Evolutionary conservation across 2,797 vertebrate genomes (phyloP), one percentile per base, ranked within the genome.

Genomic region (Channa striata): DNA sequence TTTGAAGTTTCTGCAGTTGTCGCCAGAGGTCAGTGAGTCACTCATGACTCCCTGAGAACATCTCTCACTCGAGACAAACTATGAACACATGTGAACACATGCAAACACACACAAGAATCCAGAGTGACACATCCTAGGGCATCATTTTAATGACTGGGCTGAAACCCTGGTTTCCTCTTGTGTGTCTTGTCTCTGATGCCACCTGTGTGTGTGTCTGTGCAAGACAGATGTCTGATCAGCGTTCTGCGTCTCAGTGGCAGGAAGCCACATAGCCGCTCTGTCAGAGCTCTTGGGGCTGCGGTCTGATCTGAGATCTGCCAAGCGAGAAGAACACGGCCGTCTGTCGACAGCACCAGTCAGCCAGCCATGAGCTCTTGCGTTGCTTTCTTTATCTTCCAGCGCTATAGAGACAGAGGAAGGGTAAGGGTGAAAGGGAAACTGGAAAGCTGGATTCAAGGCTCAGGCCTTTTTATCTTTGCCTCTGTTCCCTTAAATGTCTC

Each of bases 231-330:
- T 89, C 77, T 84, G 81, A 88, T 86, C 82, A 77, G 61, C 39
- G 19, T 59, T 64, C 56, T 70, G 71, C n/a, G 46, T 66, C 64
- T 76, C 43, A 14, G 67, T 54, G 83, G 72, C 75, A 74, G 51
- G 53, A 74, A 68, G 72, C 57, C 84, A 71, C 72, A 50, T 48
- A 65, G 58, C 64, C 36, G 13, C 81, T 74, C 72, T 69, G 81
- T 74, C 82, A 71, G 81, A 46, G 73, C 39, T 83, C 78, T 82
- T 8, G 47, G 37, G 74, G 57, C 80, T 44, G 5, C 5, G 50
- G 73, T 77, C 84, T 82, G 80, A 87, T 89, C 86, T 76, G 70
- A 88, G 90, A 75, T 79, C 82, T 79, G 81, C 84, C 81, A 72
- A 63, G 70, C 60, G 36, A 53, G 64, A 60, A 78, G 68, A 82